Percentiles rank a stretch among this genome's conserved stretches.
Conservation (phyloP, 2,113 vertebrate genomes). For the Rhinichthys klamathensis region DNA sequence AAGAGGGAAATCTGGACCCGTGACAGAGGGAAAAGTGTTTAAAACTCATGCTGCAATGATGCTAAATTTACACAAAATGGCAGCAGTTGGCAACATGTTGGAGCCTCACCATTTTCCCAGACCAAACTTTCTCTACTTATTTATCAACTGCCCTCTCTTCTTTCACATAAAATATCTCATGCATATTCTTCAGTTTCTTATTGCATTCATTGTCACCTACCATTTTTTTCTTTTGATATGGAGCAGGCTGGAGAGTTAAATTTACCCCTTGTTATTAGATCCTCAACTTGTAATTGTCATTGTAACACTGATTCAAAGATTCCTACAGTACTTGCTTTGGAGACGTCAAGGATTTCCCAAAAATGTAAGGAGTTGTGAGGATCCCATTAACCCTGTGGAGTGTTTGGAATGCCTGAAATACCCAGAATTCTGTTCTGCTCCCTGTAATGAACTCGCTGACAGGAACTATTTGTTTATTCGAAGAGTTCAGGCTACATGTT, state of each 20-base stretch:
- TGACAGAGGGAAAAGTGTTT: slow-evolving; percentile 31
- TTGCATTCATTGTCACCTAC: neutral
- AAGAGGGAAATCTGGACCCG: slow-evolving; percentile 33
- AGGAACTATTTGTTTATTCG: slow-evolving; percentile 33
- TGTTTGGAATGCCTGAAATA: slow-evolving; percentile 31
- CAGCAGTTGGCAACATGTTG: neutral
- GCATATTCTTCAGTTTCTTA: neutral
- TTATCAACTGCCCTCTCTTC: neutral
- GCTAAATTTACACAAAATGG: slow-evolving; percentile 7
- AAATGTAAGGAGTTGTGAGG: neutral
- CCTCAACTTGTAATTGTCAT: no score
- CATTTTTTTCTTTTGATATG: neutral
- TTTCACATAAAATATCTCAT: neutral
- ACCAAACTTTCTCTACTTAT: neutral
- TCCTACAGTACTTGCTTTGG: neutral
- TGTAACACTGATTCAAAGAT: neutral
- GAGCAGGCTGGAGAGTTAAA: no score
- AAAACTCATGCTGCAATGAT: neutral
- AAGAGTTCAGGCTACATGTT: slow-evolving; percentile 9
- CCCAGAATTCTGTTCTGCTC: neutral
- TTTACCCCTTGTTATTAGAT: neutral
- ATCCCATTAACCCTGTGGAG: slow-evolving; percentile 16
- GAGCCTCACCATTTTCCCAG: neutral
- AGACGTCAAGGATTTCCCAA: slow-evolving; percentile 20
- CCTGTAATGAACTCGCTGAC: slow-evolving; percentile 31